Evolutionary conservation across 2,888 invertebrate species (phyloP), one percentile per base, ranked within the genome.

Genomic region (Drepana falcataria): DNA sequence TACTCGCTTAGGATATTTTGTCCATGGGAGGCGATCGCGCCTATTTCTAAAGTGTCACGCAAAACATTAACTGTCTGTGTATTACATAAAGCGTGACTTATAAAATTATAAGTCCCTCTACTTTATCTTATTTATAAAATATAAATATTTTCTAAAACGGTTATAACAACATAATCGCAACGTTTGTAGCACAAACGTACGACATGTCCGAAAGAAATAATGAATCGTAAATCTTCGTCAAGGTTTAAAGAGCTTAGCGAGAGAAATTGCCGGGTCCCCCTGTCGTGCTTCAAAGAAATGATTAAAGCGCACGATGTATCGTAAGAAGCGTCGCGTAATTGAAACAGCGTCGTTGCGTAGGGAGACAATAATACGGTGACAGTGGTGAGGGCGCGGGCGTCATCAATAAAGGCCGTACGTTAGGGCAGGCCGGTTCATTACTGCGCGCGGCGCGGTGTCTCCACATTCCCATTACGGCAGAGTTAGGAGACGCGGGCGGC

Each of bases 331-430:
- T 68, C 72, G 71, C 68, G 79, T 83, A 85, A 83, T 85, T 85
- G 81, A 84, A 84, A 84, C 81, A 69, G 77, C 78, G 77, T 71
- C 74, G 68, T 69, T 79, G 75, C 73, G 77, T 78, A 70, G 75
- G 71, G 77, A 75, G 75, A 83, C 80, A 82, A 82, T 84, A 83
- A 82, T 79, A 74, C 73, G 77, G 77, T 75, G 73, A 75, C 75
- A 65, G 71, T 71, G 75, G 73, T 66, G 78, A 79, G 76, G 79
- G 77, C 75, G 75, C 75, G 71, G 71, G 79, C 72, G 71, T 84
- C 87, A 87, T 88, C 88, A 88, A 88, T 88, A 88, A 87, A 82
- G 83, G 80, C 83, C 83, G 83, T 85, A 87, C 80, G 81, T 87
- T 85, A 85, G 75, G 78, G 76, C 81, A 80, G 82, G 78, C 85